Conservation (phyloP, 2,113 vertebrate genomes). For the Oriolus oriolus region DNA sequence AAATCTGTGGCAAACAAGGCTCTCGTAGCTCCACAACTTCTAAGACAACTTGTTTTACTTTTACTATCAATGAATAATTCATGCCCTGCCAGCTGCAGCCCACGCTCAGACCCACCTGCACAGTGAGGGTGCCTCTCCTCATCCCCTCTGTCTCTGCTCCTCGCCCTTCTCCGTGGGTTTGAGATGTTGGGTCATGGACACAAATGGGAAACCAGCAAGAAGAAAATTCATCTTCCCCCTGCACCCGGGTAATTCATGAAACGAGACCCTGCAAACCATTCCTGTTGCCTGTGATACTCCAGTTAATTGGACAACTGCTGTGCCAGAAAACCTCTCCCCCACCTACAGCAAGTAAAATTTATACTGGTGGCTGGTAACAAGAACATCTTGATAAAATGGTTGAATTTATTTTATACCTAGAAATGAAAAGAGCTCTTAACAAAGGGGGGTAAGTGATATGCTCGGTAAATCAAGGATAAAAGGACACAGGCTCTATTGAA, state of each 20-base stretch:
- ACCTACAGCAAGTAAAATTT: conserved; percentile 54
- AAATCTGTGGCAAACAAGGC: background rate
- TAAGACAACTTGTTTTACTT: background rate
- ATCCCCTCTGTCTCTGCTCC: background rate
- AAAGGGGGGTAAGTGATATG: conserved; percentile 62
- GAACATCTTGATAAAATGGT: conserved; percentile 65
- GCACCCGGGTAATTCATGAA: conserved; percentile 11
- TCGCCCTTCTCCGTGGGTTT: background rate
- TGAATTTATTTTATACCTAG: conserved; percentile 64
- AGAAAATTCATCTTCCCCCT: conserved; percentile 2
- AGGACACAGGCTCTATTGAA: conserved; percentile 56
- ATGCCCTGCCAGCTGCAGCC: background rate
- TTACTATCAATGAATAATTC: background rate
- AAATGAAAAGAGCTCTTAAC: conserved; percentile 65
- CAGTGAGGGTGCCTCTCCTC: background rate
- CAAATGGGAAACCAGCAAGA: background rate
- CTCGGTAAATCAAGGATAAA: conserved; percentile 65
- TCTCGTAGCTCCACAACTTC: background rate
- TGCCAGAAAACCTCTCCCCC: conserved; percentile 42
- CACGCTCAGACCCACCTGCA: background rate
- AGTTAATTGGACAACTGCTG: conserved; percentile 68
- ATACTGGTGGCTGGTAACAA: conserved; percentile 62
- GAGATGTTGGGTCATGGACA: background rate
- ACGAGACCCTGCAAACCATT: background rate
- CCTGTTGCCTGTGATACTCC: conserved; percentile 34